Evolutionary conservation across 1,140 invertebrate species (phyloP).

Genomic region (Drosophila paulistorum): DNA sequence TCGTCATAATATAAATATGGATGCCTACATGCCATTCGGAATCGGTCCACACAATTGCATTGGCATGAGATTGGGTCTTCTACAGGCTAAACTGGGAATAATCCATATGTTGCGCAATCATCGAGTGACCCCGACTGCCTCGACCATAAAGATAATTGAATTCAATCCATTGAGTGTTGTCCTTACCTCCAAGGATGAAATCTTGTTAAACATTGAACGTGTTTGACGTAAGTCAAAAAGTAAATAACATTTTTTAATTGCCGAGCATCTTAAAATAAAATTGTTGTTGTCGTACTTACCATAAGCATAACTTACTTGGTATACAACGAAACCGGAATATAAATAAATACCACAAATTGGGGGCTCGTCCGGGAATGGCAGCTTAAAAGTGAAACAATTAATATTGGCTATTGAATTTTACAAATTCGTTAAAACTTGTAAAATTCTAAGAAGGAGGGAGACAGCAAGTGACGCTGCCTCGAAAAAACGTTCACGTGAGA

Average conservation of each 20-base stretch:
- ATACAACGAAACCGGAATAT: too few relatives aligned
- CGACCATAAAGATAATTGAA: constrained; percentile 38
- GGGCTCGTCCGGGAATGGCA: too few relatives aligned
- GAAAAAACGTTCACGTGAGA: too few relatives aligned
- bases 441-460: too few relatives aligned
- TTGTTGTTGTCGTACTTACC: not conserved
- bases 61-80: constrained; percentile 84
- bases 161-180: constrained; percentile 23
- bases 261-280: too few relatives aligned
- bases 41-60: constrained; percentile 91
- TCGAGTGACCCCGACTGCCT: constrained; percentile 44
- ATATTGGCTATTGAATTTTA: too few relatives aligned
- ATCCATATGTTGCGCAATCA: constrained; percentile 67
- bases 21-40: constrained; percentile 86
- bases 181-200: constrained; percentile 43
- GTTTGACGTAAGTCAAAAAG: not conserved
- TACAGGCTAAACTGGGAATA: constrained; percentile 68
- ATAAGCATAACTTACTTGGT: too few relatives aligned
- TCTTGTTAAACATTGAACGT: constrained; percentile 45
- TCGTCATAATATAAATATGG: constrained; percentile 84
- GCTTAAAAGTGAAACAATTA: too few relatives aligned
- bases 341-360: too few relatives aligned
- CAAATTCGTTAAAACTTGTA: too few relatives aligned
- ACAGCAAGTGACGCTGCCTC: too few relatives aligned
- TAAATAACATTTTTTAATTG: too few relatives aligned